Base-by-base conservation (phyloP, 2,113 vertebrate species). In the Notarius quadriscutis region DNA sequence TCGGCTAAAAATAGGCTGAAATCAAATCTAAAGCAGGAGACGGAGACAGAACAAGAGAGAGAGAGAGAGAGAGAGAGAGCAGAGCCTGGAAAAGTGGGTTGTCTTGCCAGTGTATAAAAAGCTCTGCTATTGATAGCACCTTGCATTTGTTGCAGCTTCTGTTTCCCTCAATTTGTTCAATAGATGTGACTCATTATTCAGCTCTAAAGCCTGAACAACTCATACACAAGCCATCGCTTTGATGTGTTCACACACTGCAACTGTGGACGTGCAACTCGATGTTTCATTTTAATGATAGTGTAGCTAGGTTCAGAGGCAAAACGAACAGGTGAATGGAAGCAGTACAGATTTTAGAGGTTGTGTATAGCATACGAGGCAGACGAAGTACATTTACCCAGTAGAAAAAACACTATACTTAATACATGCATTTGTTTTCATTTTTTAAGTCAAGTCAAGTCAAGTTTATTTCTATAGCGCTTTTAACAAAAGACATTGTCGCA, bases 1-100 rank as follows among this genome's bases (percentile, higher is more conserved):
- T 81, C 55, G 84, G 87, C 84, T 92, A 92, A 91, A 91, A 87
- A 91, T 92, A 91, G 84, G 20, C 55, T 50, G 90, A 88, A 90
- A 92, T 90, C 83, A 89, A 91, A 88, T 88, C 81, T 89, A 63
- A 87, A 89, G 80, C 69, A 75, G 67, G 69, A 84, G 81, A 75
- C 17, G 22, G 30, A 48, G 25, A 81, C 62, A 88, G 87, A 63
- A 83, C 75, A n/a, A n/a, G n/a, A n/a, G 85, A 48, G 30, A 72
- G 69, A 41, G 30, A 81, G 60, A 53, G 57, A n/a, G 7, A 78
- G 77, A 88, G 87, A 72, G 84, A 86, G 87, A 88, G 81, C 85
- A 87, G 87, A 89, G 82, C 67, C 88, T 84, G 87, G 85, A 90
- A 87, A 77, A 86, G 69, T 81, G 87, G 84, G 78, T 67, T 81